Percentiles rank a stretch among this genome's conserved stretches.
These are phyloP conservation scores for Heloderma charlesbogerti DNA, from an alignment of 2,113 vertebrate genomes.

Conservation along the genomic window DNA sequence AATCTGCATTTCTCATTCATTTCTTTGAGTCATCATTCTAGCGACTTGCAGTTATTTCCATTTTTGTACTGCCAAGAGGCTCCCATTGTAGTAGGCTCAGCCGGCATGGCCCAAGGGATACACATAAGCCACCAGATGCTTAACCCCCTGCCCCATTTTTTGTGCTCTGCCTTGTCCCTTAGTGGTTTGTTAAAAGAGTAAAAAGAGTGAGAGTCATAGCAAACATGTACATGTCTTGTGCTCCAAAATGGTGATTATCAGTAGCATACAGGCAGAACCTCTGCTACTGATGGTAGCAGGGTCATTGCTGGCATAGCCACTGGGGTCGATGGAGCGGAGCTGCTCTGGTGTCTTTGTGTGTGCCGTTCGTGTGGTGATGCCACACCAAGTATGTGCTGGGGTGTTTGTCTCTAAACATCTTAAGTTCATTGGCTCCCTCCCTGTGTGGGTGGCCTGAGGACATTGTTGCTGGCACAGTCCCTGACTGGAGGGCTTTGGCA, in stretches of 20 bases:
- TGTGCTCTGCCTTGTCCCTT: neutral
- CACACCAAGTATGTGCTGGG: too few relatives aligned
- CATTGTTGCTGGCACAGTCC: neutral
- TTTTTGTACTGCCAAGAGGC: neutral
- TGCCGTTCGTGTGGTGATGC: too few relatives aligned
- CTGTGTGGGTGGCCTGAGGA: too few relatives aligned
- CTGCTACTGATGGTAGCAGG: too few relatives aligned
- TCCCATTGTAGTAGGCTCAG: neutral
- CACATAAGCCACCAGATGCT: neutral
- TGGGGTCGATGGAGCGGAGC: too few relatives aligned
- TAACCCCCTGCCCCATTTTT: neutral
- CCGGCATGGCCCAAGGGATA: neutral
- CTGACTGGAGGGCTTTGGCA: neutral
- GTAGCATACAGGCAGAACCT: too few relatives aligned
- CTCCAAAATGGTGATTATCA: too few relatives aligned
- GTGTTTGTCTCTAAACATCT: too few relatives aligned
- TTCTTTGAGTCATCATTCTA: neutral
- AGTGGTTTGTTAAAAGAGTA: neutral
- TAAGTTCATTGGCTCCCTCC: too few relatives aligned
- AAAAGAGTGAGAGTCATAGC: neutral
- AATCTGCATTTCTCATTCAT: slow-evolving; percentile 4
- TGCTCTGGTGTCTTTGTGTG: too few relatives aligned
- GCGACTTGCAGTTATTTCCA: neutral
- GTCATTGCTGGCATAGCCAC: too few relatives aligned
- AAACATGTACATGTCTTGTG: neutral